Base-by-base conservation (phyloP, 92 coral and sea anemone species). In the Epizoanthus ramosus region DNA sequence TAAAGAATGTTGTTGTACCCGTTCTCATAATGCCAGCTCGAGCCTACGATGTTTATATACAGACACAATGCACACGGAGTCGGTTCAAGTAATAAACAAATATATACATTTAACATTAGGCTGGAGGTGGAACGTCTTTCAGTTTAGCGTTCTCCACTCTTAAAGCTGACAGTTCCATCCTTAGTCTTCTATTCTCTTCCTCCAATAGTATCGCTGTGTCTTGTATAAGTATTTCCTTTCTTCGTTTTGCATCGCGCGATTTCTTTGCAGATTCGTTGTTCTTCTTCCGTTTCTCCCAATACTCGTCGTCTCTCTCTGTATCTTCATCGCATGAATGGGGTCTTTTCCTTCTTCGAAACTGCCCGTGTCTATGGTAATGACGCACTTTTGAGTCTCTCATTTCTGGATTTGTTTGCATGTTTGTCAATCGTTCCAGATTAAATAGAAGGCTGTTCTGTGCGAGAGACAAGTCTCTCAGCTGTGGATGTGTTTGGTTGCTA, bases 201-300 rank as follows among this genome's bases (percentile, higher is more conserved):
- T 77, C 82, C 57, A 77, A 28, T 31, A 61, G 22, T 5, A 77
- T 35, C 16, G 71, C 82, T n/a, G 82, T 77, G 37, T 77, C 71
- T 61, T 77, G 66, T 63, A 77, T 77, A n/a, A 77, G 57, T 60
- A 60, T 61, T 7, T 77, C 82, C 17, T 52, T 77, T 59, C 60
- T 77, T 60, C 82, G 82, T 16, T 77, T 77, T 13, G 70, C 82
- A 61, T 77, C 82, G 14, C 82, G 66, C 8, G 82, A 77, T 35
- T 77, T 77, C 59, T 77, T 77, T 6, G 82, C 82, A 50, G 82
- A 60, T 6, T 39, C 69, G 71, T 77, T 77, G 71, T 77, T 77
- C 66, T 59, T 77, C 35, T 65, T 77, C 41, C 82, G 19, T 77
- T 77, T 77, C 82, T 77, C 82, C 82, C 58, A 77, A 17, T 77